Evolutionary conservation across 2,113 vertebrate genomes (phyloP), one percentile per base, ranked within the genome.

Genomic region (Brachirus orientalis): DNA sequence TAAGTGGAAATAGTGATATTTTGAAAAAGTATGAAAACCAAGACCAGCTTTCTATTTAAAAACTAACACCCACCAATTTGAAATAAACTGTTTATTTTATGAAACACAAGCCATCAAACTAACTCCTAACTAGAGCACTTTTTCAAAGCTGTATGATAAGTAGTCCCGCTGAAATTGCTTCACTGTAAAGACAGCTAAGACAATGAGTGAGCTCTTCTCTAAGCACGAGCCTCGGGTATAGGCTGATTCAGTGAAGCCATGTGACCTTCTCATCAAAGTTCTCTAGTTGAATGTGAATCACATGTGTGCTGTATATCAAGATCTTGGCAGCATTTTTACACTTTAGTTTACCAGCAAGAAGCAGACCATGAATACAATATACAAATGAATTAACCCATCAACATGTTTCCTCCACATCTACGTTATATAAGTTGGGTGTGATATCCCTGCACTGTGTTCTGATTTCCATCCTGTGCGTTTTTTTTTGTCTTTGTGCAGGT

Each of bases 401-500:
- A 10, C 20, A 47, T 37, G 37, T 33, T 6, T 1, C 44, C 55
- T 58, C 16, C 8, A 40, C 9, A 13, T 40, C 40, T 12, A 14
- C 11, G 1, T 1, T 13, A 43, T 4, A 45, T 54, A 7, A 46
- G 5, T 43, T 12, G 6, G 19, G 14, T 19, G 9, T 40, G 8
- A 62, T 18, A 18, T 4, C 13, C 11, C 36, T 35, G 28, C 75
- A 70, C 35, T n/a, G 10, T 52, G 19, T 7, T 18, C 36, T 18
- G 6, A 3, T 54, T 55, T 72, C 2, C 10, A 0, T 48, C 46
- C 19, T 38, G 37, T 66, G 1, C 17, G 19, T 73, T 22, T 43
- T 51, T 63, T n/a, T 62, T 33, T 54, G 8, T 50, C 18, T 18
- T 17, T 73, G 80, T 87, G 0, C 81, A 99, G 97, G 90, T 99